phyloP scores from a whole-genome alignment of 2,113 vertebrate genomes.

The Oncorhynchus kisutch region DNA sequence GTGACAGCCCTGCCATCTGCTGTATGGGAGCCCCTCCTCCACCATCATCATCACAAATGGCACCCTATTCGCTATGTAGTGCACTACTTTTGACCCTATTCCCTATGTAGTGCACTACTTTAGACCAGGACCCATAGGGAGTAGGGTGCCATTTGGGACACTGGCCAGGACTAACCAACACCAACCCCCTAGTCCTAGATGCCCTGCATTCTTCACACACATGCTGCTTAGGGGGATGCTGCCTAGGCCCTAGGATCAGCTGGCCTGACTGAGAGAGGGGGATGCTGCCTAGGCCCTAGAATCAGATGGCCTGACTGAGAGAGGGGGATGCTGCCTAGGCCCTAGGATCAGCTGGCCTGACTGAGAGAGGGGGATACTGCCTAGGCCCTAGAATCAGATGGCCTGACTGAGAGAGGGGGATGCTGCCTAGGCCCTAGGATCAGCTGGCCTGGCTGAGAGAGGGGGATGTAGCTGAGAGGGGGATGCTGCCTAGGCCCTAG shows the following conservation, averaged over 20 bases:
- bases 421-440: too few relatives aligned
- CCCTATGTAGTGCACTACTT: too few relatives aligned
- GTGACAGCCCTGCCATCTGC: slow-evolving; percentile 78
- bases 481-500: too few relatives aligned
- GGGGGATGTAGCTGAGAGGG: too few relatives aligned
- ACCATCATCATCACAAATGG: not conserved
- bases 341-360: slow-evolving; percentile 55
- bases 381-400: too few relatives aligned
- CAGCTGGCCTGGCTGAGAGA: too few relatives aligned
- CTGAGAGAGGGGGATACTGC: slow-evolving; percentile 6
- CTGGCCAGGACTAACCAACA: not conserved
- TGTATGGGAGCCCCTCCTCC: slow-evolving; percentile 35
- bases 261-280: too few relatives aligned
- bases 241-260: too few relatives aligned
- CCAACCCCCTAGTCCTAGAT: not conserved
- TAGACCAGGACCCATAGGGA: too few relatives aligned
- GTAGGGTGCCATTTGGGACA: not conserved
- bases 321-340: not conserved
- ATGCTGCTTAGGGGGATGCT: slow-evolving; percentile 29
- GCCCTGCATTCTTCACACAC: not conserved
- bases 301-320: too few relatives aligned
- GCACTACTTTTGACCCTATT: too few relatives aligned
- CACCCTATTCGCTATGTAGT: not conserved
- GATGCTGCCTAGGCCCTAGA: not conserved
- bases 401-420: too few relatives aligned